These are phyloP conservation scores for Lemur catta DNA, from an alignment of 2,797 vertebrate species.

Conservation along the genomic window DNA sequence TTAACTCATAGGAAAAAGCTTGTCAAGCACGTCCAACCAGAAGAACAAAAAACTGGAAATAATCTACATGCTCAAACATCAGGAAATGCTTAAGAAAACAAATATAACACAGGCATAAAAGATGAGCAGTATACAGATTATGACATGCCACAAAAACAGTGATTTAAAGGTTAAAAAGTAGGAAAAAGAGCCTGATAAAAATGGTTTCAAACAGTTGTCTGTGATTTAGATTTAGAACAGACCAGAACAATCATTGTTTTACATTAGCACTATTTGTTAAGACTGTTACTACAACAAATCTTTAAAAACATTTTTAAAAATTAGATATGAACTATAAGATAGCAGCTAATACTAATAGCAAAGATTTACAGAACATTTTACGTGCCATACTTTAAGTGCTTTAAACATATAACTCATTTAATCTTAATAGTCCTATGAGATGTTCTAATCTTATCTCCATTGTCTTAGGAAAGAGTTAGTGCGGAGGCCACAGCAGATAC, in stretches of 20 bases:
- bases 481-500: not conserved
- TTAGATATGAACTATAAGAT: not conserved
- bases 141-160: not conserved
- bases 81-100: not conserved
- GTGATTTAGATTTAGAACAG: not conserved
- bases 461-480: not conserved
- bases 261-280: not conserved
- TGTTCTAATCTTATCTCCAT: not conserved
- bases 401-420: not conserved
- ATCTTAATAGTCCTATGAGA: not conserved
- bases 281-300: not conserved
- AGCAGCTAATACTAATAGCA: not conserved
- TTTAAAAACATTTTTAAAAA: not conserved
- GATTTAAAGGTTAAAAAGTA: not conserved
- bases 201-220: not conserved
- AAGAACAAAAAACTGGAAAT: not conserved
- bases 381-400: not conserved
- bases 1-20: constrained; percentile 16
- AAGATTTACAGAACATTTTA: not conserved
- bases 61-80: not conserved
- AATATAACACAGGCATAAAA: not conserved
- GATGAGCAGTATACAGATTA: not conserved
- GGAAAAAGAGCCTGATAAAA: not conserved
- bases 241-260: not conserved
- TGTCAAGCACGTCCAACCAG: not conserved